Evolutionary conservation across 2,113 vertebrate species (phyloP), one percentile per base, ranked within the genome.

Genomic region (Phocoena phocoena): DNA sequence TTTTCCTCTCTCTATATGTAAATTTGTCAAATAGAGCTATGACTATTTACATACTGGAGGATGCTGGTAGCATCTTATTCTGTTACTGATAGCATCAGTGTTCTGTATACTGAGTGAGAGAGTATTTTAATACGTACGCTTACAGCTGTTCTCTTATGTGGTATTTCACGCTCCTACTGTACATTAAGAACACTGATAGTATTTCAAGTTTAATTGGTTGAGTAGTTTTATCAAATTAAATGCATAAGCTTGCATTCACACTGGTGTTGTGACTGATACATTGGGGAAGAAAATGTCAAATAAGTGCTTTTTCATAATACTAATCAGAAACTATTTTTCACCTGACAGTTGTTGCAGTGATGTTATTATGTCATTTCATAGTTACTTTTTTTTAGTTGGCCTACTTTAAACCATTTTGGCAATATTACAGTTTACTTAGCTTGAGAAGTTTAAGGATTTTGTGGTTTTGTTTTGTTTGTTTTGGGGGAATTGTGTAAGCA

Each of bases 281-380:
- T 47, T 83, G 60, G 33, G 53, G 58, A 55, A 92, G 68, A 93
- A 76, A 71, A 83, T 80, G 53, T 50, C 44, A 92, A 28, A 38
- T 82, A 8, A 74, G 20, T 74, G 7, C 53, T 88, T 50, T 70
- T 92, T 87, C 58, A 38, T 76, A 74, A 74, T 44, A 55, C 58
- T 89, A 50, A 71, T 90, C 68, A 79, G 70, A 87, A 94, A n/a
- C 17, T 33, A 6, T 17, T 94, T 95, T 91, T 89, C 6, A 93
- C 21, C 3, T n/a, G 31, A 85, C 26, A 3, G 12, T 81, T 91
- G 53, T 67, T 85, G 44, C n/a, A 73, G n/a, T 77, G 76, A 55
- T 88, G 5, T 84, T 76, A 76, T 47, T 76, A 50, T 77, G 11
- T 94, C 71, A 77, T 94, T 97, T 67, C 50, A 74, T 50, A 67